Evolutionary conservation across 2,797 vertebrate genomes (phyloP), one percentile per base, ranked within the genome.

Genomic region (Anguilla pacifica): DNA sequence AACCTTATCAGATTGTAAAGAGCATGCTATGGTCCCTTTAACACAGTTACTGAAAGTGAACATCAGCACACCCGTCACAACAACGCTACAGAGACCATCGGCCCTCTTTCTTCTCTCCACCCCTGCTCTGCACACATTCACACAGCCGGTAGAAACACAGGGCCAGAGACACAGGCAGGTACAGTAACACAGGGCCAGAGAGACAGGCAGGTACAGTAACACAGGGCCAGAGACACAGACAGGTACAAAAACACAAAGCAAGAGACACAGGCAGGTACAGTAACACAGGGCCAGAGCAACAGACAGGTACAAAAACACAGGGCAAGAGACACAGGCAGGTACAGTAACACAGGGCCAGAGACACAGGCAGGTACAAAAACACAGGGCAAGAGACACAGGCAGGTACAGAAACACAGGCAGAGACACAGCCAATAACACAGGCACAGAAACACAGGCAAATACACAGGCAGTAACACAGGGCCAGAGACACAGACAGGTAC

Each of bases 151-250:
- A 64, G 28, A 85, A 11, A 72, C 72, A 79, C 57, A 35, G 10
- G 72, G 51, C 51, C 3, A 53, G 6, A 86, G 55, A 46, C 46
- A 49, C 81, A 83, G 53, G 35, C 86, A 51, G 19, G 46, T 9
- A 9, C 11, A 51, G 19, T 39, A 83, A 53, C 46, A 4, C 64
- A 86, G 64, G 87, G 43, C 43, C 55, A 64, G 83, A 28, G 10
- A 70, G 86, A 85, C 19, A 51, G 90, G 70, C 3, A 64, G 43
- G 31, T 89, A 89, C 87, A 87, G 2, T 25, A 57, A 25, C n/a
- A 84, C 9, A 59, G 1, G 53, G 84, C 31, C 28, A 84, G 9
- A 84, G n/a, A 84, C 55, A 49, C 83, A 49, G 17, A 28, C 39
- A 28, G 35, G 19, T 9, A 53, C 55, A 25, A 3, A 43, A 19